Base-by-base conservation (phyloP, 1,140 invertebrate species). In the Charaxes varanes region DNA sequence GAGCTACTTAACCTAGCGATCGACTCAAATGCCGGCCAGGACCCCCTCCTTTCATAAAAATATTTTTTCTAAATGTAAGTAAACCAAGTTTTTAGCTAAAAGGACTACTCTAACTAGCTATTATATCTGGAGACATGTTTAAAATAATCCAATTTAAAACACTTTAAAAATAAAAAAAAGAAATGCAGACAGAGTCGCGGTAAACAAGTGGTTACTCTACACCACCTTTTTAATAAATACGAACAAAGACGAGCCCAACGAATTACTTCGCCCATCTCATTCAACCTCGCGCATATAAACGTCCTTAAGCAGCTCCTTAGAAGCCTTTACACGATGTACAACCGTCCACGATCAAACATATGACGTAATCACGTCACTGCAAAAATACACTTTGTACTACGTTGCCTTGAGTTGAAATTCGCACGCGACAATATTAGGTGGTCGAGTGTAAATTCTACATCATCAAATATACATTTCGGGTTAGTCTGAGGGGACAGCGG, bases 381-480 rank as follows among this genome's bases (percentile, higher is more conserved):
- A 28, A 30, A 22, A 35, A 4, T 10, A 15, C 5, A 22, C 33
- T 35, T 12, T 43, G 0, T 2, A 5, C 32, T 8, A 34, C n/a
- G n/a, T 2, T 16, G 23, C 12, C 18, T n/a, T 22, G 12, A 7
- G 4, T 11, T 21, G 26, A 17, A 13, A 21, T 11, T 28, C 4
- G 6, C 17, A 22, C 10, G n/a, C 7, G 3, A 4, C 12, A 11
- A 4, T 5, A n/a, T 0, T 10, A 7, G 11, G 23, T 36, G 3
- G 33, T 26, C 12, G 1, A 6, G 32, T 38, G 46, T 38, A 38
- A 15, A 34, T 23, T 31, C 26, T 34, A 41, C 44, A 47, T 71
- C 67, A 68, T 71, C 62, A 71, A 71, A 71, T 71, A 71, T 71
- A 71, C 67, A 71, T 71, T 71, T 68, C 36, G 53, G 55, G 63